Percentiles rank a stretch among this genome's conserved stretches.
Evolutionary conservation across 2,113 vertebrate genomes (phyloP).

Genomic region (Mirounga angustirostris): DNA sequence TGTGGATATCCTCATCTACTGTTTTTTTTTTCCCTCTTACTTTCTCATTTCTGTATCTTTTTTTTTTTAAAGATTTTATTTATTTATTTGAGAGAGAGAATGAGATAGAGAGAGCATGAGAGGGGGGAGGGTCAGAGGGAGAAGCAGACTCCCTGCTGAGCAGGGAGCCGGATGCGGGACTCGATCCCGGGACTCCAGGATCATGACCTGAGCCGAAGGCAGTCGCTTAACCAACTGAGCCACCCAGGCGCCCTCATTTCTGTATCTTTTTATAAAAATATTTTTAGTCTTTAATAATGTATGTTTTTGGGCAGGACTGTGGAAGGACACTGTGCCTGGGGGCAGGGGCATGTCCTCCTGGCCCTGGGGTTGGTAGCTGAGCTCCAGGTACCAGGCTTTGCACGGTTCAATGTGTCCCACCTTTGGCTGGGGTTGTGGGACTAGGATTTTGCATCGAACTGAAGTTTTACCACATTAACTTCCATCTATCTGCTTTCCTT

Average conservation of each 20-base stretch:
- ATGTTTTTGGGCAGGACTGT: not conserved
- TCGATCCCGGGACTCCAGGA: too few relatives aligned
- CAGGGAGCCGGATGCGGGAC: too few relatives aligned
- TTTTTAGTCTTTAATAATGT: not conserved
- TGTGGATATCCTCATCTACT: not conserved
- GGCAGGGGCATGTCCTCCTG: not conserved
- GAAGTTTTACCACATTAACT: not conserved
- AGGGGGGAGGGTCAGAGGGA: too few relatives aligned
- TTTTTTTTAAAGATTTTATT: not conserved
- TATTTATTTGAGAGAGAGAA: too few relatives aligned
- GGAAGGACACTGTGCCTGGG: not conserved
- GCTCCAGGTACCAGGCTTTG: not conserved
- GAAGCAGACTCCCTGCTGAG: too few relatives aligned
- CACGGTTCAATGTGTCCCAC: not conserved
- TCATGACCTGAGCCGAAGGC: too few relatives aligned
- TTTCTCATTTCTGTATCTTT: not conserved
- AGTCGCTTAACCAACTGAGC: too few relatives aligned
- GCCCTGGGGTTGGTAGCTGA: not conserved
- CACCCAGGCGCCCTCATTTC: not conserved
- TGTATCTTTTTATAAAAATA: not conserved
- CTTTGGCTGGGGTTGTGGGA: not conserved
- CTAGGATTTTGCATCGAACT: not conserved
- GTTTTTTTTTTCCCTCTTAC: not conserved
- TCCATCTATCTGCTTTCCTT: not conserved
- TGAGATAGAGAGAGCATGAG: too few relatives aligned